Evolutionary conservation across 2,888 invertebrate species (phyloP), one percentile per base, ranked within the genome.

Genomic region (Ormyrus rosae): DNA sequence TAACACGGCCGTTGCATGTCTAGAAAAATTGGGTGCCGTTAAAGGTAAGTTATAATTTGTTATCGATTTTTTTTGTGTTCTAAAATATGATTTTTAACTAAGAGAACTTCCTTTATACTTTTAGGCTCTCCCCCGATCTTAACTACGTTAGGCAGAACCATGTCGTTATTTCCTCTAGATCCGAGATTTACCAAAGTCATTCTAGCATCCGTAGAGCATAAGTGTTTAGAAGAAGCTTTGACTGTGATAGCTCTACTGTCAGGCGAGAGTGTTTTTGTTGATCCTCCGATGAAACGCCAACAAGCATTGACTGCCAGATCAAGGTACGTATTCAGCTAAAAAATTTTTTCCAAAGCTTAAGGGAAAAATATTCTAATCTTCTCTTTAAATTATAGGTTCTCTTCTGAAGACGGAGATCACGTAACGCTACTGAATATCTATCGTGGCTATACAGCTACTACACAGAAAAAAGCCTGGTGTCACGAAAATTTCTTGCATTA

Each of bases 81-180:
- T 45, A 58, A 45, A 70, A 58, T 45, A 56, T 58, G 56, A 56
- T 6, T 11, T 45, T 48, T 48, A 46, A 10, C 5, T 55, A 60
- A 45, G 6, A 51, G 11, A 55, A 58, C 6, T 10, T 53, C 1
- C 7, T 45, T 48, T 58, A 53, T 75, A 4, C 34, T 61, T 74
- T n/a, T 65, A 89, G 90, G 90, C 78, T 87, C 88, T 56, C 93
- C 93, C 78, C 93, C 93, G 0, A 93, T 94, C 89, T 91, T 99
- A 83, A 98, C 98, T 0, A 91, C 93, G 0, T 85, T 96, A 0
- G 99, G 99, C 0, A 94, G 93, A 84, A 94, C 95, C 88, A 97
- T 99, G 97, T 94, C 97, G 0, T 93, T 94, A 11, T 98, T 98
- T 90, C 99, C 99, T 0, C 92, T 99, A 56, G 98, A 99, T 90